A percentile compares a stretch with the other conserved stretches of the same genome.
phyloP scores from a whole-genome alignment of 2,888 invertebrate species.

The Aphidoletes aphidimyza region DNA sequence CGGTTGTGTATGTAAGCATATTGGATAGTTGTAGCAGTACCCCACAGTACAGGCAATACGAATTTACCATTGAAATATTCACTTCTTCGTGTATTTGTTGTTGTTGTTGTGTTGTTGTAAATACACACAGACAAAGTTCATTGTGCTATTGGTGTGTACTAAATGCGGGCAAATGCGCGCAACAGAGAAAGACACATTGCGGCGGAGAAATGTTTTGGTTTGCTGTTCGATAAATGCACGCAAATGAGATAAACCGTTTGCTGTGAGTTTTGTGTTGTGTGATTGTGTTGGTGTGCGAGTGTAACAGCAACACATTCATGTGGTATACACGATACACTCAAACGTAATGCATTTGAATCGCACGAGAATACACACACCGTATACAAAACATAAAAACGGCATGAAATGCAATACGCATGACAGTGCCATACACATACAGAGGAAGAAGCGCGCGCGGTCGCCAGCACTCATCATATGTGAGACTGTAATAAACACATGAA shows the following conservation, averaged over 20 bases:
- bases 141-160: not conserved
- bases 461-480: not conserved
- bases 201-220: constrained; percentile 20
- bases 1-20: not conserved
- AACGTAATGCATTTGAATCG: not conserved
- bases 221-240: constrained; percentile 4
- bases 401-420: constrained; percentile 44
- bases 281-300: not conserved
- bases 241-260: constrained; percentile 27
- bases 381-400: constrained; percentile 25
- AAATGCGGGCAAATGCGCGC: constrained; percentile 33
- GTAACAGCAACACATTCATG: not conserved
- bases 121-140: constrained; percentile 27
- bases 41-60: not conserved
- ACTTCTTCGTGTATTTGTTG: too few relatives aligned
- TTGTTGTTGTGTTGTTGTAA: too few relatives aligned
- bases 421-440: not conserved
- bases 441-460: not conserved
- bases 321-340: not conserved
- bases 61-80: constrained; percentile 20
- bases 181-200: constrained; percentile 10
- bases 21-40: not conserved
- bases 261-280: not conserved
- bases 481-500: not conserved
- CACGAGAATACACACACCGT: not conserved